Percentiles rank a stretch among this genome's conserved stretches.
These are phyloP conservation scores for Amphimallon solstitiale DNA, from an alignment of 2,888 invertebrate genomes.

Conservation along the genomic window DNA sequence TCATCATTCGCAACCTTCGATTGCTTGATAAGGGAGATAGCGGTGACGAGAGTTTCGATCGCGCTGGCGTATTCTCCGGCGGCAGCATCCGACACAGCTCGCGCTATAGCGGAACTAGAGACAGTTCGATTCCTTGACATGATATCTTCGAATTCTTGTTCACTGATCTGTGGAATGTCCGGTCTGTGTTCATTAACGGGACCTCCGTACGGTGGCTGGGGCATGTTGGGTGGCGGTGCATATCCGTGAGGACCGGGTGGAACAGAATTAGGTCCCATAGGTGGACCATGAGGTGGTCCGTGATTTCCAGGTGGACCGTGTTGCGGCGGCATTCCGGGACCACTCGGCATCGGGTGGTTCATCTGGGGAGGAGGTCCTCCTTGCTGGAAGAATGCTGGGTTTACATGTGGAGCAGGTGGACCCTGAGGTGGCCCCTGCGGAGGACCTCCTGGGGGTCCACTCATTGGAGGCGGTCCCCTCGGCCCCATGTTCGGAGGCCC, in stretches of 20 bases:
- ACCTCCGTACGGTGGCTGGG: conserved; percentile 69
- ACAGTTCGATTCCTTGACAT: conserved; percentile 98
- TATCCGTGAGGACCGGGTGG: conserved; percentile 67
- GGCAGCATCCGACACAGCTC: conserved; percentile 97
- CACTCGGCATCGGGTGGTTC: conserved; percentile 65
- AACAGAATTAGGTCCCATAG: conserved; percentile 67
- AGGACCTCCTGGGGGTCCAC: conserved; percentile 64
- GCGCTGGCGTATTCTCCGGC: conserved; percentile 98
- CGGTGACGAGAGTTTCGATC: conserved; percentile 98
- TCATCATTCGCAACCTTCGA: conserved; percentile 94
- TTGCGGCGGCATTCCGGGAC: conserved; percentile 71
- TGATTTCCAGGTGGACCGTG: conserved; percentile 75
- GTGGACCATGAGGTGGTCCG: conserved; percentile 71
- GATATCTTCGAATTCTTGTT: conserved; percentile 98
- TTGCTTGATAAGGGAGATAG: conserved; percentile 98
- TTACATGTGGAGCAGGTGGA: conserved; percentile 90
- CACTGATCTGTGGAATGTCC: conserved; percentile 77
- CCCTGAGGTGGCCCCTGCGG: conserved; percentile 66
- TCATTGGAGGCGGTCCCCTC: conserved; percentile 69
- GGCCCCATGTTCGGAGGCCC: conserved; percentile 69
- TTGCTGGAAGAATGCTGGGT: conserved; percentile 96
- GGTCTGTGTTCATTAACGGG: conserved; percentile 66
- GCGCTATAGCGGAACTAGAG: conserved; percentile 95
- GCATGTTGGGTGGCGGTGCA: conserved; percentile 64
- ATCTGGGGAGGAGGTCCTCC: conserved; percentile 68